phyloP scores from a whole-genome alignment of 2,797 vertebrate species.

The Coilia nasus region DNA sequence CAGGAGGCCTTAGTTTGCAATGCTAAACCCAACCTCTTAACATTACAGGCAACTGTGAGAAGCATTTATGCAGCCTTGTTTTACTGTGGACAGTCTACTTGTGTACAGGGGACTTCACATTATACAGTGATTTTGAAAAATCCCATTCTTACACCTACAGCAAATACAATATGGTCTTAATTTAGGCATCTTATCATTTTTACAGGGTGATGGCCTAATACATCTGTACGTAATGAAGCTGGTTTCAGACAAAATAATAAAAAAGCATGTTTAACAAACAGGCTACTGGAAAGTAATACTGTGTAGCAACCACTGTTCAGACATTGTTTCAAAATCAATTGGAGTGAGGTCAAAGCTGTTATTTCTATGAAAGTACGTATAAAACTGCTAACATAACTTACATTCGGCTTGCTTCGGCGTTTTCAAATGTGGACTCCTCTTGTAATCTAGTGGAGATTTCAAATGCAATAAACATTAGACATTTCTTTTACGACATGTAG shows the following conservation, averaged over 20 bases:
- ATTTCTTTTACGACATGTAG: slow-evolving; percentile 38
- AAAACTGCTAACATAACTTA: slow-evolving; percentile 74
- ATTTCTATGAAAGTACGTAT: not conserved
- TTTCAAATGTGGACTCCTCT: slow-evolving; percentile 89
- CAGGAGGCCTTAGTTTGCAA: not conserved
- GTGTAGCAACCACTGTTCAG: not conserved
- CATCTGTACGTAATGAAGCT: not conserved
- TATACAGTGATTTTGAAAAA: too few relatives aligned
- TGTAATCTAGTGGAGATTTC: slow-evolving; percentile 77
- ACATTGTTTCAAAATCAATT: not conserved
- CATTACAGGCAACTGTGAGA: not conserved
- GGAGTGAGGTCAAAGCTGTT: not conserved
- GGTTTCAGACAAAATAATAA: not conserved
- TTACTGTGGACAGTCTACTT: too few relatives aligned
- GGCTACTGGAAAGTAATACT: not conserved
- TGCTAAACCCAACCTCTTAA: not conserved
- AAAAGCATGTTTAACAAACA: not conserved
- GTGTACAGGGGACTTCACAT: too few relatives aligned
- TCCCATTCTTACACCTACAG: too few relatives aligned
- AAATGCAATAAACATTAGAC: not conserved
- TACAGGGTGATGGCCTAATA: too few relatives aligned
- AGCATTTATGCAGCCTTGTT: too few relatives aligned
- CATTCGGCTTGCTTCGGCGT: slow-evolving; percentile 96
- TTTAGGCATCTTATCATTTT: not conserved
- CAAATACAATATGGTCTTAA: too few relatives aligned